A percentile compares a stretch with the other conserved stretches of the same genome.
Conservation (phyloP, 2,113 vertebrate genomes). For the Haemorhous mexicanus region DNA sequence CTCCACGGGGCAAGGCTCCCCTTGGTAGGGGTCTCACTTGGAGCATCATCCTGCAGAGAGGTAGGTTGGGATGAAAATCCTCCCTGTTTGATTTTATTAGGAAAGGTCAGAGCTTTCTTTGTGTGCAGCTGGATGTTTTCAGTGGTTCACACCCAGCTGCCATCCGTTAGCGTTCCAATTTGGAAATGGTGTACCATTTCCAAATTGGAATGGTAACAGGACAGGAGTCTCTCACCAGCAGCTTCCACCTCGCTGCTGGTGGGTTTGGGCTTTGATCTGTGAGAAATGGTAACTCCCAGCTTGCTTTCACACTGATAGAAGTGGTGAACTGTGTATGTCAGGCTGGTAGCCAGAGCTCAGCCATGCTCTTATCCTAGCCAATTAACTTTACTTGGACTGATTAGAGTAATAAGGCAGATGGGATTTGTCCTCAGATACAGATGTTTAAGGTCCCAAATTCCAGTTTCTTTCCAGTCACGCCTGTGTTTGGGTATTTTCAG, state of each 20-base stretch:
- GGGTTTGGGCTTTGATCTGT: not conserved
- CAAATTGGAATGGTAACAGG: not conserved
- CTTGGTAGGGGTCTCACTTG: not conserved
- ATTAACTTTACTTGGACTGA: not conserved
- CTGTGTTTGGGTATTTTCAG: not conserved
- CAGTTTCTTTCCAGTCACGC: not conserved
- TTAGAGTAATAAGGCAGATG: not conserved
- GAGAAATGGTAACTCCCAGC: not conserved
- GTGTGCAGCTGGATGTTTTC: fast-evolving
- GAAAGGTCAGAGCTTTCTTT: not conserved
- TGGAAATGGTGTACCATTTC: too few relatives aligned
- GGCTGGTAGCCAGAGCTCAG: not conserved
- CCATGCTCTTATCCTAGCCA: not conserved
- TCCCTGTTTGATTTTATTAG: not conserved
- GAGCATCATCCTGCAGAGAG: not conserved
- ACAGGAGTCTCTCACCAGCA: not conserved
- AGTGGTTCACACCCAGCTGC: not conserved
- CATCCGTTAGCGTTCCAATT: too few relatives aligned
- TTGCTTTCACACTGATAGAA: not conserved
- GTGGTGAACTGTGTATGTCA: not conserved
- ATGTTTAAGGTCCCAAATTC: not conserved
- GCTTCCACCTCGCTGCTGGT: not conserved
- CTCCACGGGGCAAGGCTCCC: not conserved
- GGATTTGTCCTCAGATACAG: not conserved
- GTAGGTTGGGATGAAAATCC: conserved; percentile 34